Evolutionary conservation across 2,888 invertebrate genomes (phyloP), one percentile per base, ranked within the genome.

Genomic region (Diloba caeruleocephala): DNA sequence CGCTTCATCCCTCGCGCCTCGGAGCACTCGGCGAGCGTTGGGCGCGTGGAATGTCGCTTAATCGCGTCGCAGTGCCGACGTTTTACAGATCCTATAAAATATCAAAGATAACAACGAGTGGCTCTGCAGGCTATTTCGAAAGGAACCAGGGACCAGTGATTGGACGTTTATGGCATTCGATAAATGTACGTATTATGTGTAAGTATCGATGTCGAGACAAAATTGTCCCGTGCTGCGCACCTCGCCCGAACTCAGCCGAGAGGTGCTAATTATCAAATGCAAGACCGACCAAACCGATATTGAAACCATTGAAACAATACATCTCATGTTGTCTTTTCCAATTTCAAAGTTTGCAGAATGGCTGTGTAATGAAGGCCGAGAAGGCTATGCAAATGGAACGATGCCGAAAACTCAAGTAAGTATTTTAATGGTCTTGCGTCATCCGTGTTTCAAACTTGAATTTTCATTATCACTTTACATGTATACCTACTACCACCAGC

Each of bases 31-130:
- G 71, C 72, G 74, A 70, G 78, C 78, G 72, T 81, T 79, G 71
- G 73, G 78, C 69, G 46, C 55, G 74, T 81, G 90, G 92, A 92
- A 92, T 92, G 92, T 90, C 87, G 82, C 87, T 86, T 87, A 86
- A 88, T 89, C 88, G 85, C 88, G 85, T 85, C 84, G 87, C 88
- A 89, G 87, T 79, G 89, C 89, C 90, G 90, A 83, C 89, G 86
- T 90, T 93, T 93, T 92, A 93, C 92, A 84, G 92, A 86, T 90
- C 87, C 92, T 91, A 93, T 93, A 93, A 93, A 93, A 91, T 91
- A 89, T 90, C 87, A 87, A 88, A 92, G 92, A 93, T 93, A 92
- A 92, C 90, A 91, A 89, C 89, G 87, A 87, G 82, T 86, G 85
- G 82, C 84, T 84, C 79, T 83, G 85, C 84, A 81, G 82, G 82